Evolutionary conservation across 1,140 invertebrate species (phyloP).

Genomic region (Anoplophora glabripennis): DNA sequence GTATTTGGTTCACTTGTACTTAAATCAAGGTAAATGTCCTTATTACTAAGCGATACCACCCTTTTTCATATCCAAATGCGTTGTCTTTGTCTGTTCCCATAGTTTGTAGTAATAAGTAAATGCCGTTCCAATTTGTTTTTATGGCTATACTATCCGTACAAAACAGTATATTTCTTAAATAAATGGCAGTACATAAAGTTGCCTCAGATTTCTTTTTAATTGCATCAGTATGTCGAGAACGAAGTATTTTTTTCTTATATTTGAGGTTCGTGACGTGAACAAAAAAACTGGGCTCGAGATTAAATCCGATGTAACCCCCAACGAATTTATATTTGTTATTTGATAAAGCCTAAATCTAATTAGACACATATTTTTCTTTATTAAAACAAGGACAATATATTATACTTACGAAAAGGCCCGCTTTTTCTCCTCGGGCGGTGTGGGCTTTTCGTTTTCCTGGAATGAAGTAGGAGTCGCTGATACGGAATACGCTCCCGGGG

Average conservation of each 20-base stretch:
- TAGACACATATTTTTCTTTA: neutral
- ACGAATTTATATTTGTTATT: no score
- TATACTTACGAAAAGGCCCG: conserved; percentile 18
- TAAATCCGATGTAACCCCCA: neutral
- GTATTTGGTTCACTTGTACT: no score
- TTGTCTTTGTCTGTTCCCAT: no score
- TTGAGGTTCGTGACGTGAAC: neutral
- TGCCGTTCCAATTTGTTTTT: no score
- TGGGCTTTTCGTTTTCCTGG: conserved; percentile 2
- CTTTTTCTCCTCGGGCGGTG: conserved; percentile 17
- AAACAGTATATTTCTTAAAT: no score
- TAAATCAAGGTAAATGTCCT: no score
- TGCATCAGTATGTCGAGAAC: neutral
- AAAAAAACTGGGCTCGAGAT: neutral
- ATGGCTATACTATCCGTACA: no score
- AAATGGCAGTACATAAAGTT: neutral
- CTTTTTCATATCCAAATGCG: no score
- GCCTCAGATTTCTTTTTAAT: neutral
- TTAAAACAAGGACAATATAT: neutral
- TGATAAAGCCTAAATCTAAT: neutral
- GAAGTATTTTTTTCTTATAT: neutral
- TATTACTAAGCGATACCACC: no score
- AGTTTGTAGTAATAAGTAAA: no score
- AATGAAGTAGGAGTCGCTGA: neutral
- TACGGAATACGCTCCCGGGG: neutral